Conservation (phyloP, 92 coral and sea anemone species). For the Bergia puertoricense region DNA sequence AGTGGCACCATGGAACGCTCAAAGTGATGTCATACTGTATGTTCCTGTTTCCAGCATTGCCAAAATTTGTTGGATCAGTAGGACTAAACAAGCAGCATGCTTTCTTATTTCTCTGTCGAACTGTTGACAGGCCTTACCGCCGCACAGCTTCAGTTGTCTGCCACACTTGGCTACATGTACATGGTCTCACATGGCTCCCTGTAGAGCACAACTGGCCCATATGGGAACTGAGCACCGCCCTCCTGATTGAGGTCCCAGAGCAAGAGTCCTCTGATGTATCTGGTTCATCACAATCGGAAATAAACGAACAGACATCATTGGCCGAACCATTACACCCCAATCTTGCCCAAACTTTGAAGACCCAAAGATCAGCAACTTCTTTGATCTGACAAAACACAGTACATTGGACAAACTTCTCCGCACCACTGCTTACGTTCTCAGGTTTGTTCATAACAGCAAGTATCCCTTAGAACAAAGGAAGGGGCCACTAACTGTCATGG, state of each 20-base stretch:
- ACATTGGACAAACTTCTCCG: conserved; percentile 27
- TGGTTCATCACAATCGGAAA: background rate
- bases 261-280: background rate
- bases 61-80: conserved; percentile 59
- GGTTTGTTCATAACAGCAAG: conserved; percentile 42
- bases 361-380: conserved; percentile 32
- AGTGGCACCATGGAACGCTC: conserved; percentile 38
- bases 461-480: conserved; percentile 2
- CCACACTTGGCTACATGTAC: conserved; percentile 43
- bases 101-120: conserved; percentile 19
- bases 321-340: background rate
- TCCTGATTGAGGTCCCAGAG: conserved; percentile 36
- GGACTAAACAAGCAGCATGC: conserved; percentile 20
- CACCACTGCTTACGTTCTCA: conserved; percentile 39
- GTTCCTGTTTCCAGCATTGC: conserved; percentile 56
- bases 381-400: conserved; percentile 44
- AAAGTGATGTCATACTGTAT: conserved; percentile 47
- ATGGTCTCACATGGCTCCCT: conserved; percentile 53
- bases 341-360: background rate
- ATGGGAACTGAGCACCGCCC: conserved; percentile 39
- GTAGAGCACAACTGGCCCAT: conserved; percentile 40
- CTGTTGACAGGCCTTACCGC: conserved; percentile 51
- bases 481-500: conserved; percentile 37
- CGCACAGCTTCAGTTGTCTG: conserved; percentile 34
- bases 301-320: background rate